Evolutionary conservation across 2,113 vertebrate genomes (phyloP), one percentile per base, ranked within the genome.

Genomic region (Elephas maximus): DNA sequence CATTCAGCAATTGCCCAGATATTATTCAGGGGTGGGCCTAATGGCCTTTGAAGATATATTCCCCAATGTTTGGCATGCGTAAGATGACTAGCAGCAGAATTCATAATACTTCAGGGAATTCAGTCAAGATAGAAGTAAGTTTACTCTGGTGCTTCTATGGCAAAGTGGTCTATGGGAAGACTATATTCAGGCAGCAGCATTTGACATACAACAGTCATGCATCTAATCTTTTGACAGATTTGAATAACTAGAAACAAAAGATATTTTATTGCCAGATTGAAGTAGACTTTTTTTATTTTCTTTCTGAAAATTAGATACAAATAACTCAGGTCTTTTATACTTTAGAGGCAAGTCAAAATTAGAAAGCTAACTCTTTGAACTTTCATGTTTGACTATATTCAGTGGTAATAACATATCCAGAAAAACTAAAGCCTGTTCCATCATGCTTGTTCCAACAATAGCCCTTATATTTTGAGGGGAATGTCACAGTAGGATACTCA

Each of bases 41-140:
- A 85, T 73, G 30, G n/a, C 80, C 71, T 44, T 77, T 95, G 65
- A 79, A 82, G 33, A 83, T 80, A 5, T 62, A 79, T 69, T 89
- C 74, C 33, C 74, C 88, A 90, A 62, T 90, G 41, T 23, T 78
- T 63, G 5, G n/a, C 12, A 45, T 60, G 6, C 79, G 89, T 74
- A 67, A 91, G 37, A 63, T 67, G 60, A 82, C 17, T 71, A 65
- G 15, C 53, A 65, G 5, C 14, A 80, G 57, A 79, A 79, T 88
- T 26, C 71, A 92, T 51, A 67, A 95, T 79, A 71, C 26, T 5
- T 7, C 30, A 65, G 60, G 60, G n/a, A 92, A 92, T 69, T 63
- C 4, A 77, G 41, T 65, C 26, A 65, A 74, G 51, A 45, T 57
- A 41, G 30, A 82, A 41, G 9, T 28, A 41, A 12, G 1, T 82